Percentiles rank a stretch among this genome's conserved stretches.
Conservation (phyloP, 2,888 invertebrate species). For the Nysson spinosus region DNA sequence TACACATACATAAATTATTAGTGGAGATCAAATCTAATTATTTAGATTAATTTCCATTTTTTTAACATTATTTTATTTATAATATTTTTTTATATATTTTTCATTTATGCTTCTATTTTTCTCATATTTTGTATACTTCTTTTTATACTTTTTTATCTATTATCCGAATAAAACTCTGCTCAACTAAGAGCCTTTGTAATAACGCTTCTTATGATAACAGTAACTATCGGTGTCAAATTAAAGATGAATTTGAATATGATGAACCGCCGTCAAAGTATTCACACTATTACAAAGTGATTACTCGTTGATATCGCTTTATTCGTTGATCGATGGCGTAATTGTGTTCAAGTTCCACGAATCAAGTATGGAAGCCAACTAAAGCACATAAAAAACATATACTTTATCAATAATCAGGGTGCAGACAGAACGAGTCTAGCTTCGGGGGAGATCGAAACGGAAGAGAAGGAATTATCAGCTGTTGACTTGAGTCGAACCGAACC, state of each 20-base stretch:
- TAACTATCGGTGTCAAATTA: conserved; percentile 31
- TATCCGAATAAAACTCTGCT: too few species aligned
- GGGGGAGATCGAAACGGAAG: conserved; percentile 62
- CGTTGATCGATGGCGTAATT: conserved; percentile 10
- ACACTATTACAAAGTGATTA: not conserved
- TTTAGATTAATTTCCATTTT: too few species aligned
- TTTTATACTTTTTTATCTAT: too few species aligned
- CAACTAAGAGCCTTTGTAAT: too few species aligned
- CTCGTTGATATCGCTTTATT: not conserved
- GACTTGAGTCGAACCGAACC: conserved; percentile 59
- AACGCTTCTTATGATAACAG: conserved; percentile 51
- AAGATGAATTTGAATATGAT: conserved; percentile 31
- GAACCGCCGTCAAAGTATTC: not conserved
- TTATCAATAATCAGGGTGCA: conserved; percentile 52
- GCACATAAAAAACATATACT: not conserved
- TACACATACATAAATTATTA: too few species aligned
- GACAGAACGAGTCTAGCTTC: conserved; percentile 64
- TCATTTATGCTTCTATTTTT: too few species aligned
- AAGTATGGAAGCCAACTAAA: not conserved
- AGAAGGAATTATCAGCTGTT: conserved; percentile 55
- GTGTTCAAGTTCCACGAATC: conserved; percentile 32
- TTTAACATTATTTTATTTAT: too few species aligned
- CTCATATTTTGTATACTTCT: too few species aligned
- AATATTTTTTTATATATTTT: too few species aligned
- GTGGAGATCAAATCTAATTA: too few species aligned